A percentile compares a stretch with the other conserved stretches of the same genome.
Evolutionary conservation across 2,888 invertebrate species (phyloP).

Genomic region (Ophion costatus): DNA sequence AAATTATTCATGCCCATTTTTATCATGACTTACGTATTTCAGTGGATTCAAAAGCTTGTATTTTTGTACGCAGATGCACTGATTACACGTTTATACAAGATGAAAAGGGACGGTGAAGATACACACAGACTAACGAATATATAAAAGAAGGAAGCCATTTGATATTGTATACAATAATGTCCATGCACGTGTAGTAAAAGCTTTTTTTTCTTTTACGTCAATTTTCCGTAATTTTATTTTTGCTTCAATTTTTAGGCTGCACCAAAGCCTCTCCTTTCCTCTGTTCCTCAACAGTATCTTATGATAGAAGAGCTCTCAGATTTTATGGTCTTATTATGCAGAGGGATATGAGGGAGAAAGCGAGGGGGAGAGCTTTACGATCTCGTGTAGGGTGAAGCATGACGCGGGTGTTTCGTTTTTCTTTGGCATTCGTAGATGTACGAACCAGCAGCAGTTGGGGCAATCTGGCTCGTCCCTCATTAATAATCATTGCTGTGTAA

Average conservation of each 20-base stretch:
- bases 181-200: neutral
- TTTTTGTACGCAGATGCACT: neutral
- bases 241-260: constrained; percentile 13
- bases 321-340: constrained; percentile 60
- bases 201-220: neutral
- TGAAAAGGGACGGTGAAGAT: too few species aligned
- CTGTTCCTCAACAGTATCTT: constrained; percentile 26
- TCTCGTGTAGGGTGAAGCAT: constrained; percentile 31
- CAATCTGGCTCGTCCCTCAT: neutral
- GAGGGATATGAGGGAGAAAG: neutral
- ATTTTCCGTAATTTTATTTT: constrained; percentile 23
- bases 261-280: neutral
- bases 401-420: neutral
- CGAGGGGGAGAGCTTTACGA: constrained; percentile 23
- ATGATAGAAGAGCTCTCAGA: constrained; percentile 51
- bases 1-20: constrained; percentile 53
- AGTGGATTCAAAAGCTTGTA: constrained; percentile 16
- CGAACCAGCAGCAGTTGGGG: neutral
- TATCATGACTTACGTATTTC: constrained; percentile 6
- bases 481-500: neutral
- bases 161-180: neutral
- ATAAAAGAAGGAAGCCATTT: constrained; percentile 13
- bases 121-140: neutral
- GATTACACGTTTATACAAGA: too few species aligned
- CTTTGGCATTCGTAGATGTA: neutral